Percentiles rank a stretch among this genome's conserved stretches.
Conservation (phyloP, 2,113 vertebrate genomes). For the Paramormyrops kingsleyae region DNA sequence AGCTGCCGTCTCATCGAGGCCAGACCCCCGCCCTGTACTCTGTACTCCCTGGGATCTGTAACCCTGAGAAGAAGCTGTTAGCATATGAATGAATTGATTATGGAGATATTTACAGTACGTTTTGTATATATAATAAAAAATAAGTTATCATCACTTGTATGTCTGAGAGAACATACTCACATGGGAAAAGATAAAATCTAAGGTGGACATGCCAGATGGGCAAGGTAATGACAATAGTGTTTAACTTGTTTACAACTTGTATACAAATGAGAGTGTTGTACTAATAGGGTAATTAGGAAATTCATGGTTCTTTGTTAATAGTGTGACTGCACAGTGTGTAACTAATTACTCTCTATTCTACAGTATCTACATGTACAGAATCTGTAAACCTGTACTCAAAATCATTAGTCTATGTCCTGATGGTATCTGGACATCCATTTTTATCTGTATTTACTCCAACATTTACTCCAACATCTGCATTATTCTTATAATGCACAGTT, state of each 20-base stretch:
- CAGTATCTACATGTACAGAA: background rate
- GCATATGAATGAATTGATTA: background rate
- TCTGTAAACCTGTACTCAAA: background rate
- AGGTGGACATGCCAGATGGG: slow-evolving; percentile 28
- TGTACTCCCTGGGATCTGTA: background rate
- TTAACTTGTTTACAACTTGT: slow-evolving; percentile 37
- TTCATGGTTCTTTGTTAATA: slow-evolving; percentile 40
- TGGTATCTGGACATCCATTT: background rate
- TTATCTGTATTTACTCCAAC: background rate
- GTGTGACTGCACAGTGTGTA: slow-evolving; percentile 30
- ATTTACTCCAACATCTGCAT: background rate
- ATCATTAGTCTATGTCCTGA: background rate
- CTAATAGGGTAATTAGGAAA: slow-evolving; percentile 48
- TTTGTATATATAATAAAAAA: background rate
- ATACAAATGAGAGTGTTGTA: slow-evolving; percentile 37
- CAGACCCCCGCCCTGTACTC: background rate
- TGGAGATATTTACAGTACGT: background rate
- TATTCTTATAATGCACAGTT: background rate
- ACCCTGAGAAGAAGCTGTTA: background rate
- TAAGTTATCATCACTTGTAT: background rate
- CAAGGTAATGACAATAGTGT: slow-evolving; percentile 32
- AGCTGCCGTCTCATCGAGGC: background rate
- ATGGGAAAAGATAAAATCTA: background rate
- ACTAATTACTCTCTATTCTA: slow-evolving; percentile 28
- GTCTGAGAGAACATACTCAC: background rate